Evolutionary conservation across 2,888 invertebrate genomes (phyloP), one percentile per base, ranked within the genome.

Genomic region (Suillia variegata): DNA sequence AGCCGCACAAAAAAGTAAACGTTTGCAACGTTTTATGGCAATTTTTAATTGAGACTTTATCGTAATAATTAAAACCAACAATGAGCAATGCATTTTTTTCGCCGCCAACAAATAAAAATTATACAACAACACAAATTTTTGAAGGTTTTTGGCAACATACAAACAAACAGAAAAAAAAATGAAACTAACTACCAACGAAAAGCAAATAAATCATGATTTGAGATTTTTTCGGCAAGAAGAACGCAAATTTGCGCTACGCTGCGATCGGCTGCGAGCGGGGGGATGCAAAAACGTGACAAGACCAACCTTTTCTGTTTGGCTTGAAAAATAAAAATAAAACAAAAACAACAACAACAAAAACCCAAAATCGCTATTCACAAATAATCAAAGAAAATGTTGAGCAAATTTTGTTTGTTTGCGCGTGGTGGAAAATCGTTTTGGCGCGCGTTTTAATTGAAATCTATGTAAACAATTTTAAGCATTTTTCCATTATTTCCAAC

Each of bases 21-120:
- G 31, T 31, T 8, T 6, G 12, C 31, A 31, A 12, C 31, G 12
- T 8, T 31, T 31, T 31, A 31, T 31, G 31, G 31, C 31, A 31
- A 31, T 56, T 58, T 64, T 61, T 65, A 67, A 65, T 65, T 64
- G 64, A 62, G 64, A 62, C 60, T 60, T 65, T 64, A 67, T 65
- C 64, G 58, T 64, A 54, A 59, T 65, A 67, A 67, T 65, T 67
- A 67, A 65, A 65, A 64, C 48, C 49, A 60, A 65, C 60, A 64
- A 64, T 13, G n/a, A 38, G 13, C 15, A n/a, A n/a, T n/a, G n/a
- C n/a, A n/a, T n/a, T n/a, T n/a, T n/a, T n/a, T n/a, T n/a, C n/a
- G n/a, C n/a, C n/a, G n/a, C n/a, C n/a, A n/a, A n/a, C n/a, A n/a
- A 31, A 31, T 31, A 31, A 12, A 12, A 31, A 31, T 12, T 8